Evolutionary conservation across 2,888 invertebrate genomes (phyloP), one percentile per base, ranked within the genome.

Genomic region (Drosophila tanythrix): DNA sequence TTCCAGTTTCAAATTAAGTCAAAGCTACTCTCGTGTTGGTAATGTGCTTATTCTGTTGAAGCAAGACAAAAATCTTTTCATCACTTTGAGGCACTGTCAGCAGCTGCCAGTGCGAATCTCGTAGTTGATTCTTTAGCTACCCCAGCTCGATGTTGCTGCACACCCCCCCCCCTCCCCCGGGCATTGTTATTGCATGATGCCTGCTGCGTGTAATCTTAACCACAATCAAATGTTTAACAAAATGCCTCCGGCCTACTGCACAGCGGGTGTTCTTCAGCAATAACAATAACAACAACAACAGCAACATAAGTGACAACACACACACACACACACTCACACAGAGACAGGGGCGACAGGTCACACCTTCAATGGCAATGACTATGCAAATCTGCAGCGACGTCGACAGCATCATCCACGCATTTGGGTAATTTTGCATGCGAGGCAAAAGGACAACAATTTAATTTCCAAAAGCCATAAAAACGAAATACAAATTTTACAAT

Each of bases 391-490:
- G 55, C 43, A 52, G 31, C 40, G 40, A 40, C 40, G 25, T 55
- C 35, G 27, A 15, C 60, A 46, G 55, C 76, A 65, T 53, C 80
- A 63, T 63, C 64, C 59, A 52, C 55, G 71, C 75, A 80, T 77
- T 77, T 76, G 64, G 71, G 87, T 89, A 84, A 89, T 85, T 85
- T 85, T 82, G 82, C 85, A 84, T 87, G 70, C 82, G 77, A 50
- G 57, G 56, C 66, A 63, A 66, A 76, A 69, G 58, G 76, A 88
- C 82, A 89, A 82, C 88, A 84, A 89, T 85, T 85, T 85, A 85
- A 85, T 85, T 85, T 82, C 74, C 88, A 82, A 82, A 87, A 88
- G 88, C 88, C 89, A 85, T 85, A 85, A 85, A 89, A 85, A 74
- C 80, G 78, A 85, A 84, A 85, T 85, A 89, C 84, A 85, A 88